Conservation (phyloP, 2,797 vertebrate species). For the Ibycter americanus region DNA sequence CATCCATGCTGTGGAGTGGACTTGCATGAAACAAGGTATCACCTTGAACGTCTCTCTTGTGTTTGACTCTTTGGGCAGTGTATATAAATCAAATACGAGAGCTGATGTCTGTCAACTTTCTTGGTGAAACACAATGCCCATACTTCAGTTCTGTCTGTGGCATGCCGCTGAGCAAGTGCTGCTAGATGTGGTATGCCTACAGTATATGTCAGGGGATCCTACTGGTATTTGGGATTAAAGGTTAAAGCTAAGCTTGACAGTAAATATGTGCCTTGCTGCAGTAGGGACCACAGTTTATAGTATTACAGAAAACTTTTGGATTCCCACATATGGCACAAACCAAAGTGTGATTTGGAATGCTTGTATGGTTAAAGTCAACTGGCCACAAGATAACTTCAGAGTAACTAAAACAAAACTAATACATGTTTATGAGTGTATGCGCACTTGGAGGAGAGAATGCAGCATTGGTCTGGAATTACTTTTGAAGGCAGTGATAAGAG, state of each 20-base stretch:
- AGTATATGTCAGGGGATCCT: neutral
- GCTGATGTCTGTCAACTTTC: neutral
- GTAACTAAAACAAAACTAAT: neutral
- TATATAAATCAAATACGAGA: neutral
- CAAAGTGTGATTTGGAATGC: neutral
- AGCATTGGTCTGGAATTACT: neutral
- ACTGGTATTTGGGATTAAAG: neutral
- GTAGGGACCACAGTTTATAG: neutral
- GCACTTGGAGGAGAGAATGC: neutral
- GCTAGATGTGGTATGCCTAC: neutral
- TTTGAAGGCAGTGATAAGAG: neutral
- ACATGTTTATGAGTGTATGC: neutral
- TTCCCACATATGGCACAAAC: neutral
- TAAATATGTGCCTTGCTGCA: neutral
- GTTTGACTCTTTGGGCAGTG: neutral
- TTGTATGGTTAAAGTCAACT: neutral
- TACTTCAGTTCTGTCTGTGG: neutral
- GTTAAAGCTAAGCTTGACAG: neutral
- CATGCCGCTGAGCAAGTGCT: neutral
- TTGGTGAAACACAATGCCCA: neutral
- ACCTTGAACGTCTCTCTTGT: neutral
- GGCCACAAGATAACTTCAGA: neutral
- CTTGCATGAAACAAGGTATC: neutral
- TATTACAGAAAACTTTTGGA: neutral
- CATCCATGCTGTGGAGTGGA: neutral